These are phyloP conservation scores for Paralichthys olivaceus DNA, from an alignment of 2,113 vertebrate genomes.

Conservation along the genomic window DNA sequence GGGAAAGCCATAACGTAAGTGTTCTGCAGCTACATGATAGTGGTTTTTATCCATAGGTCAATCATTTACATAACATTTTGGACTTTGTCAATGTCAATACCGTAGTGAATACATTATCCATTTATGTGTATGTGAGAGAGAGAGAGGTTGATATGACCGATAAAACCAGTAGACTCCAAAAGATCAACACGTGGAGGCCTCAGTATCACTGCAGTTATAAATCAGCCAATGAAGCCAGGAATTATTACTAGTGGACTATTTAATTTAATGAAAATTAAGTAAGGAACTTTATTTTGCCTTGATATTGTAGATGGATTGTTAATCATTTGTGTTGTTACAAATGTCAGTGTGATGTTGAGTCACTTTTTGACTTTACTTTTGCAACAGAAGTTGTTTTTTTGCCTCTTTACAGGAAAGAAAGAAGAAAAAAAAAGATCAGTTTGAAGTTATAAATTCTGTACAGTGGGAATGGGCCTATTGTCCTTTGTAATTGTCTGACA, in stretches of 20 bases:
- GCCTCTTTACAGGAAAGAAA: neutral
- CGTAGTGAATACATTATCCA: neutral
- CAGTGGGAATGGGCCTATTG: neutral
- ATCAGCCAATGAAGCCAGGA: neutral
- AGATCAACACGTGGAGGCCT: neutral
- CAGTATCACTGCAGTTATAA: neutral
- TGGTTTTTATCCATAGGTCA: neutral
- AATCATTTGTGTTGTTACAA: neutral
- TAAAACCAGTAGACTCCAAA: neutral
- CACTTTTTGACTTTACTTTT: neutral
- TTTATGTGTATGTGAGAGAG: neutral
- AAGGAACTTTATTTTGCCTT: neutral
- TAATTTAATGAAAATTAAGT: slow-evolving; percentile 1
- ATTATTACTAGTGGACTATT: neutral
- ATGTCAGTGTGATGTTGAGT: neutral
- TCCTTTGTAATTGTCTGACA: neutral
- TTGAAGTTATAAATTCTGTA: neutral
- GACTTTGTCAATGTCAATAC: neutral
- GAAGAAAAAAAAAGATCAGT: neutral
- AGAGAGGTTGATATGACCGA: neutral
- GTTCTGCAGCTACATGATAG: slow-evolving; percentile 5
- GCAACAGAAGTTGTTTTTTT: slow-evolving; percentile 3
- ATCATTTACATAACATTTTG: neutral
- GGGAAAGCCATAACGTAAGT: neutral
- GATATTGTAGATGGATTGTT: neutral